phyloP scores from a whole-genome alignment of 2,113 vertebrate species.

The Chiloscyllium plagiosum region DNA sequence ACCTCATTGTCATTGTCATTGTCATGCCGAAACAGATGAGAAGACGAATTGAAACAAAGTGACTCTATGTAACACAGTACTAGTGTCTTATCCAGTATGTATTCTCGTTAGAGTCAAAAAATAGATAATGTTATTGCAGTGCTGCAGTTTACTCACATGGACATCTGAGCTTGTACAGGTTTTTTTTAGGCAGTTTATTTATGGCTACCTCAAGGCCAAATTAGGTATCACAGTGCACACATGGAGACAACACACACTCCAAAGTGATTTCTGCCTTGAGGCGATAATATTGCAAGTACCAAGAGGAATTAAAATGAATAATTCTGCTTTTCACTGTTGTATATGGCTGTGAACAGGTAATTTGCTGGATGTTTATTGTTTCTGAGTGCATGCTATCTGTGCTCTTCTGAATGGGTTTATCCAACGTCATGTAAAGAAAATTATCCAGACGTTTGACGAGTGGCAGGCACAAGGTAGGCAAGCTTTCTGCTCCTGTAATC shows the following conservation, averaged over 20 bases:
- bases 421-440: too few relatives aligned
- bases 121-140: neutral
- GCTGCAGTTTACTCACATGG: neutral
- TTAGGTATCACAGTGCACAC: neutral
- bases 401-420: neutral
- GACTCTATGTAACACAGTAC: neutral
- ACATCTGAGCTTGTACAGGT: neutral
- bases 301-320: neutral
- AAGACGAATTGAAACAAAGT: neutral
- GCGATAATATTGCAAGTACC: neutral
- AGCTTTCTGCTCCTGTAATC: neutral
- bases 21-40: neutral
- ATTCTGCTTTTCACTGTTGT: neutral
- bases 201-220: neutral
- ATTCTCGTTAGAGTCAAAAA: neutral
- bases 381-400: neutral
- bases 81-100: neutral
- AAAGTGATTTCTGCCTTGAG: neutral
- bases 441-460: too few relatives aligned
- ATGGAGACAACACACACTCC: too few relatives aligned
- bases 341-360: neutral
- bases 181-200: neutral
- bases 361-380: neutral
- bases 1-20: neutral
- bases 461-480: neutral